These are phyloP conservation scores for Trachymyrmex septentrionalis DNA, from an alignment of 1,140 invertebrate species.

Conservation along the genomic window DNA sequence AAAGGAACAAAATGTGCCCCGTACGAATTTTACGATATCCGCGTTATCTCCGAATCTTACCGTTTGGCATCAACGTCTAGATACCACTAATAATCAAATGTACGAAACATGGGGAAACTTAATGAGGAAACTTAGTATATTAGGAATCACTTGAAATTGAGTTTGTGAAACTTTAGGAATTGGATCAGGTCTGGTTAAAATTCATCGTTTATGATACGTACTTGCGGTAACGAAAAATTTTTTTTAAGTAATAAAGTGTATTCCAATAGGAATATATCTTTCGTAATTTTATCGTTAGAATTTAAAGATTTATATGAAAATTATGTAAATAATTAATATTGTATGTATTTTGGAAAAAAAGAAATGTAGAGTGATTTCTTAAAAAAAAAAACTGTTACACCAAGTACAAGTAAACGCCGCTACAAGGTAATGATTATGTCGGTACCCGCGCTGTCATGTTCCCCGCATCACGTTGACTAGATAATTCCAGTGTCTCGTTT, in stretches of 20 bases:
- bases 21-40: neutral
- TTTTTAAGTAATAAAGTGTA: neutral
- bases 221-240: neutral
- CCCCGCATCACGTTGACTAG: slow-evolving; percentile 55
- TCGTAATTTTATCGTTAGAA: neutral
- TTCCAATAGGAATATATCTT: neutral
- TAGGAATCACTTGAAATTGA: slow-evolving; percentile 11
- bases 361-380: neutral
- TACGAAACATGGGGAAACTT: neutral
- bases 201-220: neutral
- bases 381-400: slow-evolving; percentile 9
- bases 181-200: neutral
- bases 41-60: neutral
- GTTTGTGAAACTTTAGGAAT: slow-evolving; percentile 17
- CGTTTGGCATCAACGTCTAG: neutral
- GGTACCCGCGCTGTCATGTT: slow-evolving; percentile 55
- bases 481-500: slow-evolving; percentile 75
- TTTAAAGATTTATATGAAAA: neutral
- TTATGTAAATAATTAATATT: neutral
- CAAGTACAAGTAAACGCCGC: neutral
- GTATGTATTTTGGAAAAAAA: neutral
- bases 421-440: slow-evolving; percentile 58
- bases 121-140: slow-evolving; percentile 9
- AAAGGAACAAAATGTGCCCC: neutral
- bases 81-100: neutral